Evolutionary conservation across 2,888 invertebrate genomes (phyloP).

Genomic region (Catonia carolina): DNA sequence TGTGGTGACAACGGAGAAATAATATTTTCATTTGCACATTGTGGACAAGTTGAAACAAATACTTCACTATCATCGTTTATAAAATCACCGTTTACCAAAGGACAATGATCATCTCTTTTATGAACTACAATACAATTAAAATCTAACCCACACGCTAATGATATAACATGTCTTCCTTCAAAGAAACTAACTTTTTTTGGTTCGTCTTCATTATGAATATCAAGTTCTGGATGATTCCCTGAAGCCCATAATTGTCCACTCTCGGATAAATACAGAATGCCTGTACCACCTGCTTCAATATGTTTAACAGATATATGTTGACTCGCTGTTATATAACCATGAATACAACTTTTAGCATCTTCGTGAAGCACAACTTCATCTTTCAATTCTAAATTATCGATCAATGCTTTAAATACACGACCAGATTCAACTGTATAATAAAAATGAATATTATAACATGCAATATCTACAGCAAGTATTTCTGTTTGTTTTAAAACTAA

Average conservation of each 20-base stretch:
- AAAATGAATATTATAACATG: slow-evolving; percentile 52
- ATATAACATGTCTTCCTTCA: slow-evolving; percentile 58
- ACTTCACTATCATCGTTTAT: slow-evolving; percentile 36
- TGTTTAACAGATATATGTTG: slow-evolving; percentile 55
- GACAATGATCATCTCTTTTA: slow-evolving; percentile 53
- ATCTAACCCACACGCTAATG: slow-evolving; percentile 66
- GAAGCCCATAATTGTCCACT: slow-evolving; percentile 63
- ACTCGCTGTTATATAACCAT: slow-evolving; percentile 57
- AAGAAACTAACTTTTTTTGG: slow-evolving; percentile 62
- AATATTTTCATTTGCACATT: slow-evolving; percentile 53
- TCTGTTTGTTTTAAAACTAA: slow-evolving; percentile 44
- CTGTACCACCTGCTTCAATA: slow-evolving; percentile 55
- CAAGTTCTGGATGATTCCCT: slow-evolving; percentile 60
- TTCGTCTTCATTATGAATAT: slow-evolving; percentile 48
- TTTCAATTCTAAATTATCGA: slow-evolving; percentile 48
- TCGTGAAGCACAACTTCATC: slow-evolving; percentile 58
- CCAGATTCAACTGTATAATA: slow-evolving; percentile 58
- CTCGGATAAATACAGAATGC: slow-evolving; percentile 57
- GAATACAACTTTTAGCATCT: slow-evolving; percentile 57
- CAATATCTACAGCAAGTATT: slow-evolving; percentile 56
- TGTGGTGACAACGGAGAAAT: slow-evolving; percentile 53
- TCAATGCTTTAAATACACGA: slow-evolving; percentile 51
- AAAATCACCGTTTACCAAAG: slow-evolving; percentile 51
- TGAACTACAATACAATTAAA: slow-evolving; percentile 67
- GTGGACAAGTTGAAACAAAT: slow-evolving; percentile 59